Base-by-base conservation (phyloP, 2,888 invertebrate species). In the Oscheius onirici region DNA sequence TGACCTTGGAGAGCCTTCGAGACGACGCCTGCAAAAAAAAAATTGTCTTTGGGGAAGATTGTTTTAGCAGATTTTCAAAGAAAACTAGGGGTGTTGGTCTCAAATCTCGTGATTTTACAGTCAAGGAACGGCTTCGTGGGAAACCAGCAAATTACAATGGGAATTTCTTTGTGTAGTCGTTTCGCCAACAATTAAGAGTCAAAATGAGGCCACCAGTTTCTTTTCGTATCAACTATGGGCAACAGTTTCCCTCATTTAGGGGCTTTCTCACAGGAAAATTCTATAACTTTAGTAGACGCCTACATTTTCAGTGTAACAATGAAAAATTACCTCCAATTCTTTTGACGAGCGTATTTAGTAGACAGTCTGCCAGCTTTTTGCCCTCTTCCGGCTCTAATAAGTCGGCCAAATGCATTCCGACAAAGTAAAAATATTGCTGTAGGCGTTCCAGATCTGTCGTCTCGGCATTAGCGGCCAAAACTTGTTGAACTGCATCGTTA, bases 261-360 rank as follows among this genome's bases (percentile, higher is more conserved):
- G n/a, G n/a, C n/a, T n/a, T n/a, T n/a, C n/a, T n/a, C n/a, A n/a
- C n/a, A n/a, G n/a, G n/a, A n/a, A n/a, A n/a, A n/a, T n/a, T n/a
- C n/a, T n/a, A n/a, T n/a, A n/a, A n/a, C n/a, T n/a, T n/a, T n/a
- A n/a, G n/a, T n/a, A n/a, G n/a, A n/a, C n/a, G n/a, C n/a, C n/a
- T n/a, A 34, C 34, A 34, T 34, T 34, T 34, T 34, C 34, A 34
- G 34, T 6, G 34, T 34, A 34, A 34, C 3, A 3, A 34, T 0
- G 5, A 26, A 8, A 24, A 46, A 41, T 6, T n/a, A 77, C 76
- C 75, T 70, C 73, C 76, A 13, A 78, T 68, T 17, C 78, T 71
- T 54, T 79, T 76, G 2, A 76, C 75, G 6, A 79, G 54, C n/a
- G 75, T 75, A 10, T 70, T 54, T 15, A 79, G 57, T 46, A 79